Evolutionary conservation across 2,888 invertebrate genomes (phyloP).

Genomic region (Agapostemon virescens): DNA sequence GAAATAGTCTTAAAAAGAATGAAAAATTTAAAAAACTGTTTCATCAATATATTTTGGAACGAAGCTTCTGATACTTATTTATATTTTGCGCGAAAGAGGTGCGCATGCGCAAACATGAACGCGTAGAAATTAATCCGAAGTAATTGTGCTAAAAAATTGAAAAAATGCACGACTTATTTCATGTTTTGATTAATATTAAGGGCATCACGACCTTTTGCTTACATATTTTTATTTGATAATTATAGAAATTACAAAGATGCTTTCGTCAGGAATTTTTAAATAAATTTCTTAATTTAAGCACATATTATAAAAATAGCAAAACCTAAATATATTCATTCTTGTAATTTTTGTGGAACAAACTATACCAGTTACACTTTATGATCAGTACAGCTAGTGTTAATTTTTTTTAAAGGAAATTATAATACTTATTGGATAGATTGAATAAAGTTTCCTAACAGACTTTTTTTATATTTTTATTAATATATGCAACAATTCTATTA

Average conservation of each 20-base stretch:
- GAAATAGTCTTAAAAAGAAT: not conserved
- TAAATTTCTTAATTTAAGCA: too few species aligned
- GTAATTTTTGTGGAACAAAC: too few species aligned
- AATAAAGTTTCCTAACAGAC: not conserved
- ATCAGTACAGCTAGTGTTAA: not conserved
- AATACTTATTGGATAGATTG: not conserved
- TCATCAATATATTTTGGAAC: not conserved
- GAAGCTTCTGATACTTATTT: not conserved
- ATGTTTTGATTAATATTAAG: too few species aligned
- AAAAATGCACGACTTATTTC: not conserved
- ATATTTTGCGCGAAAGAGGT: not conserved
- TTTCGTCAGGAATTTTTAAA: too few species aligned
- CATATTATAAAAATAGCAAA: too few species aligned
- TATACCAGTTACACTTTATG: too few species aligned
- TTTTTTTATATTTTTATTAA: conserved; percentile 31
- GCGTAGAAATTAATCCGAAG: not conserved
- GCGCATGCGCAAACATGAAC: not conserved
- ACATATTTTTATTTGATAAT: too few species aligned
- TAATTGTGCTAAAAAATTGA: not conserved
- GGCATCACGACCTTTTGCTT: too few species aligned
- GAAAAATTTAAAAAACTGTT: not conserved
- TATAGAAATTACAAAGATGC: too few species aligned
- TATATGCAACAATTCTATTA: conserved; percentile 13
- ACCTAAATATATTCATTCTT: too few species aligned
- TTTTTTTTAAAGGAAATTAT: not conserved